Evolutionary conservation across 2,797 vertebrate species (phyloP).

Genomic region (Tapera naevia): DNA sequence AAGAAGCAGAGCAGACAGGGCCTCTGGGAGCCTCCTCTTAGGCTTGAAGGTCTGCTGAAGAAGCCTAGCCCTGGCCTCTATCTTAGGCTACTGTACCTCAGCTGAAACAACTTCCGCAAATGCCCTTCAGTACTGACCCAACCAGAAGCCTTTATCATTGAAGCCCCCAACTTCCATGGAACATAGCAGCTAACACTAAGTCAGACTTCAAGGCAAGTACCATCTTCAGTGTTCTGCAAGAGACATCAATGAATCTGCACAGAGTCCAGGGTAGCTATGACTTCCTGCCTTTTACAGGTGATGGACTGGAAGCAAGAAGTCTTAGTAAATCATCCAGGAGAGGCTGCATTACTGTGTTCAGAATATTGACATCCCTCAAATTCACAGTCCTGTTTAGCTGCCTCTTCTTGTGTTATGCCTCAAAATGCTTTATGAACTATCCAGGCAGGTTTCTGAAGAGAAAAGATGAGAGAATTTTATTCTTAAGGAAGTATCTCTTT

Average conservation of each 20-base stretch:
- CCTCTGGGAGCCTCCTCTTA: background rate
- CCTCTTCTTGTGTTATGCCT: background rate
- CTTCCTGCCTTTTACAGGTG: background rate
- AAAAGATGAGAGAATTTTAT: background rate
- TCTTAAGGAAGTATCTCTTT: background rate
- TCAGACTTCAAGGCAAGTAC: background rate
- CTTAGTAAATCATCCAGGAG: background rate
- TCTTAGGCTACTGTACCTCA: background rate
- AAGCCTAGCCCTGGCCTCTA: background rate
- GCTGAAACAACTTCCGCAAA: background rate
- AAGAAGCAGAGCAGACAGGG: background rate
- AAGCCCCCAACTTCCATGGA: background rate
- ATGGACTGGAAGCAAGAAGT: background rate
- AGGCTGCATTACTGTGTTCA: background rate
- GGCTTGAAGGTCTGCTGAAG: background rate
- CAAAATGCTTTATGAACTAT: background rate
- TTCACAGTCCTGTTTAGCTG: background rate
- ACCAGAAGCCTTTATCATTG: background rate
- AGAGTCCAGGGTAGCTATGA: background rate
- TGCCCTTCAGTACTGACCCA: background rate
- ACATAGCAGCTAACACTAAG: background rate
- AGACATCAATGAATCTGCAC: background rate
- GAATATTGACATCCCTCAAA: background rate
- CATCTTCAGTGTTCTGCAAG: background rate
- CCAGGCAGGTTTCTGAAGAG: background rate